Conservation (phyloP, 2,797 vertebrate genomes). For the Florisuga fusca region DNA sequence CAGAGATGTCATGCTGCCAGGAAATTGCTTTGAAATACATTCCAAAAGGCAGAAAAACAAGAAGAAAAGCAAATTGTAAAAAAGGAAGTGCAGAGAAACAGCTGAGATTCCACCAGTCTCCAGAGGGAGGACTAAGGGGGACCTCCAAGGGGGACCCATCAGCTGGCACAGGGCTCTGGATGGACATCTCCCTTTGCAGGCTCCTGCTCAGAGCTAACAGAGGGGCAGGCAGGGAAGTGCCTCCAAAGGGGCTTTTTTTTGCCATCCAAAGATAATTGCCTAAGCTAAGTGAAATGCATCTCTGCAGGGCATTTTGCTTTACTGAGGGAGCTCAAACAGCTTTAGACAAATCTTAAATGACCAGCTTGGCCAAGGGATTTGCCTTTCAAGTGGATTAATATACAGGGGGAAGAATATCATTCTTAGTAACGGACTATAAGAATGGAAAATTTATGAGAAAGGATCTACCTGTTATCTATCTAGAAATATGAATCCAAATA, state of each 20-base stretch:
- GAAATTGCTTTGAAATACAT: slow-evolving; percentile 17
- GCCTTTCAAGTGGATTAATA: background rate
- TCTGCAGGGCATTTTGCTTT: background rate
- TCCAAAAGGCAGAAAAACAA: background rate
- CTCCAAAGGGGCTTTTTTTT: background rate
- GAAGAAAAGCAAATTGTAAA: background rate
- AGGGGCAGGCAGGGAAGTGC: background rate
- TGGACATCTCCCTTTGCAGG: fast-evolving
- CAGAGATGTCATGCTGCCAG: slow-evolving; percentile 4
- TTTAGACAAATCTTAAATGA: background rate
- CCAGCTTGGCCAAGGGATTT: background rate
- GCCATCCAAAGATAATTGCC: background rate
- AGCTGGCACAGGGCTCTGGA: background rate
- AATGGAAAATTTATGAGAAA: background rate
- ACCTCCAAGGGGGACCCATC: background rate
- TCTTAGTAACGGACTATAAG: background rate
- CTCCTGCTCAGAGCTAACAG: background rate
- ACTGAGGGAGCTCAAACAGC: background rate
- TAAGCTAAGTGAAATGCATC: background rate
- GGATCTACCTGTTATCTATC: background rate
- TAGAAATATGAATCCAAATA: background rate
- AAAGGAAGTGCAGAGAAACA: background rate
- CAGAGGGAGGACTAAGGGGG: background rate
- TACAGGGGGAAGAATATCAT: background rate
- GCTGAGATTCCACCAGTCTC: background rate